Evolutionary conservation across 2,888 invertebrate species (phyloP), one percentile per base, ranked within the genome.

Genomic region (Spisula solida): DNA sequence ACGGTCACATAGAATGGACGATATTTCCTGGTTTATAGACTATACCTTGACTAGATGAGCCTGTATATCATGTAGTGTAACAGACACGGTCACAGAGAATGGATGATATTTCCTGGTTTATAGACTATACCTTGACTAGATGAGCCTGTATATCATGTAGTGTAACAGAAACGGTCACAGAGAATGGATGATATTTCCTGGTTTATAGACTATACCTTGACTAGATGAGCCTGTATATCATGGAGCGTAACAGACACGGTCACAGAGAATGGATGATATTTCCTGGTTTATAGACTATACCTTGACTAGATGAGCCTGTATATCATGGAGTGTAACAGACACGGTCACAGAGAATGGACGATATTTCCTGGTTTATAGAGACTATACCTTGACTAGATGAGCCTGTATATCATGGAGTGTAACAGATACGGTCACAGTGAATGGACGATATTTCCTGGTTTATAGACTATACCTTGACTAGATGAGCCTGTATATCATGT

Each of bases 101-200:
- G 99, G 99, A 66, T 99, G 97, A 96, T 98, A 99, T 80, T 98
- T 97, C 80, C 99, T 97, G 8, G 98, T n/a, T n/a, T n/a, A n/a
- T n/a, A n/a, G n/a, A n/a, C n/a, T n/a, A n/a, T n/a, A n/a, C n/a
- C n/a, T n/a, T n/a, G 12, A 99, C 97, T 90, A 99, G 97, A 97
- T 99, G 99, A 0, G 98, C 99, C 96, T 99, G 99, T 93, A 99
- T 98, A 95, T 99, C 99, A 96, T 99, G 99, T 96, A 99, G 98
- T 25, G 98, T 99, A 48, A 99, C 98, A 0, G 99, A 98, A 0
- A 99, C 98, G 29, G 98, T 98, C 0, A 99, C 99, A 94, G 99
- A 98, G 83, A 99, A 97, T 0, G 99, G 99, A 66, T 99, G 97
- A 96, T 98, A 99, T 80, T 98, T 97, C 80, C 99, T 97, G 8